Base-by-base conservation (phyloP, 2,113 vertebrate genomes). In the Regulus satrapa region DNA sequence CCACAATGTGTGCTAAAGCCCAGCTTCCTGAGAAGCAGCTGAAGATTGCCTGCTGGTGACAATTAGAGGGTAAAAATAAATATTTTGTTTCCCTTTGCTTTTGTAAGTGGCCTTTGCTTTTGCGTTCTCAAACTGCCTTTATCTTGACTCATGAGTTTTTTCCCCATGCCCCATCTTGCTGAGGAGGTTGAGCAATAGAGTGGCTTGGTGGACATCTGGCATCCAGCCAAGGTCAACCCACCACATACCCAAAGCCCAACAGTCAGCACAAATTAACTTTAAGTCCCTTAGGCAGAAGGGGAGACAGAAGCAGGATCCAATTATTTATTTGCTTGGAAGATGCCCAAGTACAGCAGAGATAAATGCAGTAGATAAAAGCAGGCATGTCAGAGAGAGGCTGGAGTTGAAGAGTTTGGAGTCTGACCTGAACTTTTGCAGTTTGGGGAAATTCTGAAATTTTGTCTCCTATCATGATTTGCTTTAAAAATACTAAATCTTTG, bases 281-380 rank as follows among this genome's bases (percentile, higher is more conserved):
- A 67, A 62, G 48, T 86, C 86, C 73, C 64, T 81, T 52, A 69
- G 91, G 86, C 89, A 89, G 58, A 91, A 91, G 69, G 73, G 80
- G 52, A 95, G 84, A 89, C 66, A 78, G 85, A 92, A 92, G 52
- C 64, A 89, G 86, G 48, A 96, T 89, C 76, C 76, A 87, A 95
- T 96, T 95, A 96, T 91, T 95, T 95, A 94, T 87, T 91, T 94
- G 56, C 80, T 84, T 89, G 93, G 92, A 96, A 94, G 61, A 78
- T 56, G 40, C 83, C 90, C 86, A 89, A 93, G 80, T 87, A 54
- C 61, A 87, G 80, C 76, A 91, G 40, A 63, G 88, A 95, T 78
- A 95, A 97, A 97, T 68, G 56, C 68, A 81, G 40, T 18, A 78
- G 91, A 95, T 89, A 78, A n/a, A 77, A 86, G 73, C 1, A 1